A percentile compares a stretch with the other conserved stretches of the same genome.
phyloP scores from a whole-genome alignment of 1,140 invertebrate species.

The Brachionus rubens region DNA sequence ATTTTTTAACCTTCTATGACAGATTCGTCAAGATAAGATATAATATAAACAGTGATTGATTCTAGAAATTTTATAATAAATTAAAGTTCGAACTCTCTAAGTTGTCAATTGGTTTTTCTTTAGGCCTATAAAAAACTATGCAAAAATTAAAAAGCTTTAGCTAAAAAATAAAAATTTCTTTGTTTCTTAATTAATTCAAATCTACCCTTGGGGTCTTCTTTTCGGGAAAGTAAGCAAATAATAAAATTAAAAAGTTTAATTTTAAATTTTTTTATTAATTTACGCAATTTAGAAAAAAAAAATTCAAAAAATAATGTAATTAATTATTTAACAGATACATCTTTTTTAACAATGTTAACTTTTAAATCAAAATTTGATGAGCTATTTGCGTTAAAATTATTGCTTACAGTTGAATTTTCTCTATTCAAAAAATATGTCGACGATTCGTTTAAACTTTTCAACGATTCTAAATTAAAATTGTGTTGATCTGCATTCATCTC shows the following conservation, averaged over 20 bases:
- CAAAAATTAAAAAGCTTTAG: no score
- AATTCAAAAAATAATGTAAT: neutral
- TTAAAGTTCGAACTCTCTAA: no score
- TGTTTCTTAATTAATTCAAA: no score
- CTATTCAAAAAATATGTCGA: slow-evolving; percentile 20
- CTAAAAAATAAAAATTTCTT: no score
- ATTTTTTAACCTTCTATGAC: no score
- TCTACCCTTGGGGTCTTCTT: neutral
- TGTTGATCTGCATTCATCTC: neutral
- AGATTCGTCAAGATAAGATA: no score
- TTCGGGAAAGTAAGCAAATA: neutral
- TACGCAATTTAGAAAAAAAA: neutral
- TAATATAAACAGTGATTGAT: no score
- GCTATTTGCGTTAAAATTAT: neutral
- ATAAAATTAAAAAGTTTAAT: no score
- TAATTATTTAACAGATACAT: slow-evolving; percentile 19
- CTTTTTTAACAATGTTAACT: slow-evolving; percentile 30
- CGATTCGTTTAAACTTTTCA: slow-evolving; percentile 36
- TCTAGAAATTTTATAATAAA: no score
- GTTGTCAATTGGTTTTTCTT: no score
- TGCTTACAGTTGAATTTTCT: slow-evolving; percentile 12
- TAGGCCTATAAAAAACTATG: no score
- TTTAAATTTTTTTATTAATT: neutral
- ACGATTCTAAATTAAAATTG: slow-evolving; percentile 35
- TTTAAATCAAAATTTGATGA: slow-evolving; percentile 37